Evolutionary conservation across 2,113 vertebrate species (phyloP).

Genomic region (Alethe diademata): DNA sequence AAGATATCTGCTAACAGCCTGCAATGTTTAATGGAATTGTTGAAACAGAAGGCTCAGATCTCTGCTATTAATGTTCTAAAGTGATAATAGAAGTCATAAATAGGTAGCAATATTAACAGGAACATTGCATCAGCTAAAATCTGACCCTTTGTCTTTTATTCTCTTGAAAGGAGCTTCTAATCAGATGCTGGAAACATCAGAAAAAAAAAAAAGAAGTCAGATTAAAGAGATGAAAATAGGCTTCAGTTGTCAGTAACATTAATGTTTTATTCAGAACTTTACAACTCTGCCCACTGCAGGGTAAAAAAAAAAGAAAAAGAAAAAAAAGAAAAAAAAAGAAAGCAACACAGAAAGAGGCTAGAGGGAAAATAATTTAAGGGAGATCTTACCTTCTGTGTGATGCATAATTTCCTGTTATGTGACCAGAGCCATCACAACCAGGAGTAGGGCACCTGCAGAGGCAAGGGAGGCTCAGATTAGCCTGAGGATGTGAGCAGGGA

Average conservation of each 20-base stretch:
- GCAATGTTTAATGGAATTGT: slow-evolving; percentile 63
- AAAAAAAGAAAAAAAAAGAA: background rate
- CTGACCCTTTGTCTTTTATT: slow-evolving; percentile 63
- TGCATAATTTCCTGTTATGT: slow-evolving; percentile 86
- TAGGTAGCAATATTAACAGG: slow-evolving; percentile 45
- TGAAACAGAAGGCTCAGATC: slow-evolving; percentile 61
- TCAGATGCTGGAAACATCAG: slow-evolving; percentile 48
- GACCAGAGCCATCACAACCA: slow-evolving; percentile 84
- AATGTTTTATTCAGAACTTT: slow-evolving; percentile 30
- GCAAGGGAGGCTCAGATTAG: slow-evolving; percentile 10
- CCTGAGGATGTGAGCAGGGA: background rate
- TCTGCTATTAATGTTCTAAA: slow-evolving; percentile 61
- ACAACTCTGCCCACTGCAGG: slow-evolving; percentile 38
- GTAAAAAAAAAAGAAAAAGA: background rate
- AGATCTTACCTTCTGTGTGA: slow-evolving; percentile 81
- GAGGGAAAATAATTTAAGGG: slow-evolving; percentile 9
- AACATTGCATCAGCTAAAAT: slow-evolving; percentile 64
- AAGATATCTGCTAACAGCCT: slow-evolving; percentile 58
- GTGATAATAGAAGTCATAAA: slow-evolving; percentile 65
- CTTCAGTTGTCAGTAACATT: slow-evolving; percentile 25
- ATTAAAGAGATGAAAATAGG: slow-evolving; percentile 59
- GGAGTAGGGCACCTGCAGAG: slow-evolving; percentile 82
- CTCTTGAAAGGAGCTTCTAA: slow-evolving; percentile 31
- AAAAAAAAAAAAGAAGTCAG: slow-evolving; percentile 31
- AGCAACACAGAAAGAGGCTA: background rate